Evolutionary conservation across 1,140 invertebrate genomes (phyloP).

Genomic region (Papilio helenus): DNA sequence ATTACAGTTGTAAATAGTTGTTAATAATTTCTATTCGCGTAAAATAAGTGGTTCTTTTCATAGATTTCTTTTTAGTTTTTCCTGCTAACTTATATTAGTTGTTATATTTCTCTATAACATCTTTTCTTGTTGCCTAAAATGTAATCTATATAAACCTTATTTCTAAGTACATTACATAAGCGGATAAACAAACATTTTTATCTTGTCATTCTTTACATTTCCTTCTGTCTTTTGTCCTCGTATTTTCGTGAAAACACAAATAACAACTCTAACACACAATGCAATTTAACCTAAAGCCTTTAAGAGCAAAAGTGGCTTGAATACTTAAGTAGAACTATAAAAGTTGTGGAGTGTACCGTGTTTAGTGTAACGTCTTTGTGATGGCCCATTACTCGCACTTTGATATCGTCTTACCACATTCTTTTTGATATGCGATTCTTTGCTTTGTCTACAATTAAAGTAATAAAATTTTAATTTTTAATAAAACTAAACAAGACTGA

Average conservation of each 20-base stretch:
- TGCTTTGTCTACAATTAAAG: conserved; percentile 39
- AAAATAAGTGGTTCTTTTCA: too few relatives aligned
- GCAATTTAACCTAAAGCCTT: conserved; percentile 39
- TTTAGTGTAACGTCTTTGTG: conserved; percentile 48
- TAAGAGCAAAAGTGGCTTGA: conserved; percentile 28
- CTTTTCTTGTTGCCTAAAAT: neutral
- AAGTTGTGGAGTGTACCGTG: conserved; percentile 29
- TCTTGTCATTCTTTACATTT: conserved; percentile 5
- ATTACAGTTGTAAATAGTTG: too few relatives aligned
- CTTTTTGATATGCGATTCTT: conserved; percentile 47
- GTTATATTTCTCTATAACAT: too few relatives aligned
- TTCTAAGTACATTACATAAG: conserved; percentile 18
- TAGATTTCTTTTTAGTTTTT: neutral
- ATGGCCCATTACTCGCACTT: conserved; percentile 57
- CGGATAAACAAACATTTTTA: conserved; percentile 8
- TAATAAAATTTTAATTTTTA: neutral
- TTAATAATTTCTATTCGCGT: too few relatives aligned
- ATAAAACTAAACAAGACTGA: neutral
- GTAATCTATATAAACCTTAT: neutral
- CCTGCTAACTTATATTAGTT: too few relatives aligned
- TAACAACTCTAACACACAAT: conserved; percentile 35
- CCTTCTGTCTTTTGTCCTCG: conserved; percentile 8
- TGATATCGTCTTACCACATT: conserved; percentile 52
- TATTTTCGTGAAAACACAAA: conserved; percentile 22
- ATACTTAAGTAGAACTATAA: conserved; percentile 34